Evolutionary conservation across 1,140 invertebrate species (phyloP).

Genomic region (Formica selysi): DNA sequence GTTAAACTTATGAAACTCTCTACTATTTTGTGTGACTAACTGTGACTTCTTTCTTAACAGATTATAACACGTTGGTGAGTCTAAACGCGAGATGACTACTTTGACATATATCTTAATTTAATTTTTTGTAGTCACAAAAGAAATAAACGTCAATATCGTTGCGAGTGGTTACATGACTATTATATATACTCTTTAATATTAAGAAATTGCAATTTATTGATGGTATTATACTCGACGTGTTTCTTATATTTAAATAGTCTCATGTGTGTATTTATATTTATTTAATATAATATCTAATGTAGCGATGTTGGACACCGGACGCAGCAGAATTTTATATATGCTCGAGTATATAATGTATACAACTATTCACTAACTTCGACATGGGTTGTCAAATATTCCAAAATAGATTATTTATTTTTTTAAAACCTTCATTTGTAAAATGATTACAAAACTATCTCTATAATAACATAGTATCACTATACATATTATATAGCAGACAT

Average conservation of each 20-base stretch:
- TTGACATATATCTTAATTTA: constrained; percentile 73
- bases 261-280: constrained; percentile 70
- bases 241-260: constrained; percentile 13
- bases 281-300: constrained; percentile 57
- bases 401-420: constrained; percentile 43
- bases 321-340: constrained; percentile 51
- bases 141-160: constrained; percentile 43
- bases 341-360: constrained; percentile 1
- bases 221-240: background rate
- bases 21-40: constrained; percentile 71
- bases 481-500: background rate
- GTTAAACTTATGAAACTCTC: constrained; percentile 52
- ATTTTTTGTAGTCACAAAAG: constrained; percentile 55
- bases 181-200: constrained; percentile 36
- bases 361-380: constrained; percentile 59
- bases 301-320: constrained; percentile 17
- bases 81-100: constrained; percentile 75
- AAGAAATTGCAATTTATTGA: constrained; percentile 38
- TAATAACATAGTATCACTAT: constrained; percentile 33
- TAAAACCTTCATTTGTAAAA: background rate
- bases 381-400: constrained; percentile 38
- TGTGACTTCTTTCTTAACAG: constrained; percentile 81
- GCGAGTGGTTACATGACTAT: background rate
- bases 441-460: constrained; percentile 14
- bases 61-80: constrained; percentile 82